Conservation (phyloP, 2,888 invertebrate genomes). For the Metopia argyrocephala region DNA sequence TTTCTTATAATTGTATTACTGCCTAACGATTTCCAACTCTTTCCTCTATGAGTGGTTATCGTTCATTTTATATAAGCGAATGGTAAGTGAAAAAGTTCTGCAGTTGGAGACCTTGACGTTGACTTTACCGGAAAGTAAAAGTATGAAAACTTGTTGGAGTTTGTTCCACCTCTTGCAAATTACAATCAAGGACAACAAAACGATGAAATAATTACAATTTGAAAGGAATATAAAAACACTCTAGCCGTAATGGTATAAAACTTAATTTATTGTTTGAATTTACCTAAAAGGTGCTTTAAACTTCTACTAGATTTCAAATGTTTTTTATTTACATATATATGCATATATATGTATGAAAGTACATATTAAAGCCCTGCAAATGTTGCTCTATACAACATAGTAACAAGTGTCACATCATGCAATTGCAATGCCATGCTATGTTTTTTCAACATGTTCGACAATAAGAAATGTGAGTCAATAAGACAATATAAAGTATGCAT, state of each 20-base stretch:
- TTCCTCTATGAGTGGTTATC: not conserved
- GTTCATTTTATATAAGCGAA: not conserved
- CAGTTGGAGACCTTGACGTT: constrained; percentile 40
- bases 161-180: constrained; percentile 51
- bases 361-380: too few relatives aligned
- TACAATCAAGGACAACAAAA: constrained; percentile 36
- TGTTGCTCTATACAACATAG: too few relatives aligned
- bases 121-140: constrained; percentile 43
- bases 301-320: not conserved
- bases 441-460: too few relatives aligned
- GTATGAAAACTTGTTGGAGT: constrained; percentile 35
- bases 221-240: not conserved
- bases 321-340: too few relatives aligned
- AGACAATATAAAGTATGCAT: too few relatives aligned
- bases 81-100: not conserved
- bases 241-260: not conserved
- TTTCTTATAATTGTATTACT: constrained; percentile 10
- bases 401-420: too few relatives aligned
- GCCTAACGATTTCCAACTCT: constrained; percentile 34
- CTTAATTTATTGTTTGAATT: not conserved
- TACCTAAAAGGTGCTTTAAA: too few relatives aligned
- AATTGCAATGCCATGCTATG: too few relatives aligned
- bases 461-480: too few relatives aligned
- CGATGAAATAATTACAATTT: not conserved
- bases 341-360: too few relatives aligned